phyloP scores from a whole-genome alignment of 1,140 invertebrate genomes.

The Drosophila chauvacae region DNA sequence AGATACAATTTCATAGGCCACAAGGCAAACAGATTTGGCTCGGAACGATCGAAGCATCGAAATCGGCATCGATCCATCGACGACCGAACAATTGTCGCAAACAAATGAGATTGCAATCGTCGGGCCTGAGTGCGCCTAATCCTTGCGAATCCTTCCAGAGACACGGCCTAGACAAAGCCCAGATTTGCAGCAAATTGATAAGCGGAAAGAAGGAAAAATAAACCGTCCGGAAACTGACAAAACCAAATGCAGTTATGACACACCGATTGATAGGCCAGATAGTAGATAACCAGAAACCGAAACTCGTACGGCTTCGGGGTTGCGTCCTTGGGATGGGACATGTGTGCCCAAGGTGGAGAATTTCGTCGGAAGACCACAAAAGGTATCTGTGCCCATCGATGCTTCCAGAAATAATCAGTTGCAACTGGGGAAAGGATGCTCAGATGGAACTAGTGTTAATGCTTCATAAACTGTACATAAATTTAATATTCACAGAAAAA shows the following conservation, averaged over 20 bases:
- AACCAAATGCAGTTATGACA: constrained; percentile 75
- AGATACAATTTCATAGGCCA: constrained; percentile 79
- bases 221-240: constrained; percentile 50
- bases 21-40: constrained; percentile 72
- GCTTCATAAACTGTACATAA: not conserved
- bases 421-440: not conserved
- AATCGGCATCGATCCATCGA: constrained; percentile 57
- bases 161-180: constrained; percentile 51
- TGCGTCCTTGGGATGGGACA: constrained; percentile 14
- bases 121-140: constrained; percentile 70
- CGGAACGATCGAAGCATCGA: constrained; percentile 52
- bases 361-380: constrained; percentile 31
- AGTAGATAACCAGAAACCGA: constrained; percentile 26
- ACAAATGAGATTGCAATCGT: constrained; percentile 72
- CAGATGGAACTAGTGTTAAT: not conserved
- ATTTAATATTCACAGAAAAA: not conserved
- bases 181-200: constrained; percentile 77
- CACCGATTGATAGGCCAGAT: constrained; percentile 67
- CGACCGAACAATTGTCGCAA: constrained; percentile 60
- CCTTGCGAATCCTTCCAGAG: constrained; percentile 72
- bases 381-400: not conserved
- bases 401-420: constrained; percentile 21
- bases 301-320: constrained; percentile 31
- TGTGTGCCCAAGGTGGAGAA: constrained; percentile 27
- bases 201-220: constrained; percentile 27